A percentile compares a stretch with the other conserved stretches of the same genome.
phyloP scores from a whole-genome alignment of 2,888 invertebrate species.

The Colletes collaris region DNA sequence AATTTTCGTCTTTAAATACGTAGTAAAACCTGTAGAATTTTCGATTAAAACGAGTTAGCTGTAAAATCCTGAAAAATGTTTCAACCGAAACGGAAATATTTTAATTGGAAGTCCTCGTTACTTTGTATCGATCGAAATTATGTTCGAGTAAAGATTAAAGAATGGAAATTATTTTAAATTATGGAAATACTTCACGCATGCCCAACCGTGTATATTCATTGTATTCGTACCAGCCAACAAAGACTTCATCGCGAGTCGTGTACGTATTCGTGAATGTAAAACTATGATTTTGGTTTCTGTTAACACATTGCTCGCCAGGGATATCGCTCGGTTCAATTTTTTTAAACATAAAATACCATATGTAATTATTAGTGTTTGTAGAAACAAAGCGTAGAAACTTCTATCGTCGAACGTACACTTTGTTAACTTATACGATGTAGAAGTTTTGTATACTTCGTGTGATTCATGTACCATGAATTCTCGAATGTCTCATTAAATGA shows the following conservation, averaged over 20 bases:
- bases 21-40: too few relatives aligned
- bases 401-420: neutral
- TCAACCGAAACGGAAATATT: too few relatives aligned
- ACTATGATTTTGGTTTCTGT: conserved; percentile 12
- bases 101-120: neutral
- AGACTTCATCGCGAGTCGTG: conserved; percentile 23
- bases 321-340: neutral
- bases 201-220: conserved; percentile 33
- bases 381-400: neutral
- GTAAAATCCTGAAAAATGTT: too few relatives aligned
- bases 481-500: neutral
- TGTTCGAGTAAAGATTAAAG: neutral
- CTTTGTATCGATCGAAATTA: neutral
- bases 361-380: neutral
- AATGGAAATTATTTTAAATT: neutral
- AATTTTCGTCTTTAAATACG: neutral
- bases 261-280: conserved; percentile 2
- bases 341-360: neutral
- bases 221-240: conserved; percentile 14
- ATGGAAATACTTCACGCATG: conserved; percentile 7
- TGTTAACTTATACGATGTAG: neutral
- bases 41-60: too few relatives aligned
- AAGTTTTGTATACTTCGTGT: neutral
- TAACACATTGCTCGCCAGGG: conserved; percentile 17
- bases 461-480: neutral